Evolutionary conservation across 2,888 invertebrate species (phyloP).

Genomic region (Synergus gifuensis): DNA sequence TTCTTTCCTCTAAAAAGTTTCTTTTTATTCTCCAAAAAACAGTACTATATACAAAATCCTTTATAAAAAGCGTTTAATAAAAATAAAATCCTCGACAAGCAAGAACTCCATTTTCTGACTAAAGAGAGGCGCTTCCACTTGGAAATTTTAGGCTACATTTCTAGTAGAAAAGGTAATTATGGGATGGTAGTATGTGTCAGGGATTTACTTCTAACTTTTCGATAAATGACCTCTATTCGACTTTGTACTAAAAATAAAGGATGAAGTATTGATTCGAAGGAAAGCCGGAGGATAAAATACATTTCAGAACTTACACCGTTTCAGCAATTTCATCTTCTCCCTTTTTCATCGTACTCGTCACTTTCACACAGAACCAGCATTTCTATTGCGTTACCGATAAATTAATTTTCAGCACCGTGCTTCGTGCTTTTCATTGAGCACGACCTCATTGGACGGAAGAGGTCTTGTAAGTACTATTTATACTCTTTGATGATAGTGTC

Average conservation of each 20-base stretch:
- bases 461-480: slow-evolving; percentile 69
- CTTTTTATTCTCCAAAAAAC: neutral
- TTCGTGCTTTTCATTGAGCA: neutral
- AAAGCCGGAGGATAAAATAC: neutral
- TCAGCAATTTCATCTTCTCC: neutral
- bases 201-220: neutral
- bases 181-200: neutral
- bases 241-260: neutral
- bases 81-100: neutral
- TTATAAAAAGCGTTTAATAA: no score
- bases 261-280: neutral
- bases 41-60: neutral
- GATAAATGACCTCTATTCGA: neutral
- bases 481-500: slow-evolving; percentile 67
- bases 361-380: neutral
- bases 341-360: slow-evolving; percentile 4
- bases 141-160: neutral
- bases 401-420: slow-evolving; percentile 9
- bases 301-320: slow-evolving; percentile 2
- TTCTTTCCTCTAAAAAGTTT: neutral
- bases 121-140: neutral
- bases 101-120: neutral
- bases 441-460: slow-evolving; percentile 18
- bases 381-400: slow-evolving; percentile 16
- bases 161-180: neutral